Base-by-base conservation (phyloP, 2,113 vertebrate species). In the Zapus hudsonius region DNA sequence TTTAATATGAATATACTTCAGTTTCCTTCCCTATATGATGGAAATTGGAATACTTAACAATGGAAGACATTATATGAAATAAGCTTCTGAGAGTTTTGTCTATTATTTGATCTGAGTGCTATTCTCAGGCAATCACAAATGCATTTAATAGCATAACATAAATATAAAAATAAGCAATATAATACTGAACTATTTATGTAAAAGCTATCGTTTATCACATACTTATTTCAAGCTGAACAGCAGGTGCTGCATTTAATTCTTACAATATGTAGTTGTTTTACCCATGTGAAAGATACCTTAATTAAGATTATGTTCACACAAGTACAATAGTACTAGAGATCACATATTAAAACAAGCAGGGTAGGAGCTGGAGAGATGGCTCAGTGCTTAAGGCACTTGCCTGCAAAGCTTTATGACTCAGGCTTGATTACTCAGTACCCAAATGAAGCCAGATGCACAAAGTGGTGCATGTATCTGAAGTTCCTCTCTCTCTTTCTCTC, bases 141-240 rank as follows among this genome's bases (percentile, higher is more conserved):
- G 76, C 3, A 57, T 93, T 85, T 94, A 95, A 81, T 84, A 78
- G 66, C 63, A 92, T 67, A 94, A 91, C 52, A 87, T 52, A 95
- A 85, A 89, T 7, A 15, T 52, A 52, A 94, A 83, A 85, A 52
- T 72, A 52, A 36, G 84, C 76, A 95, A 81, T 92, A 89, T 93
- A 91, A 94, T 97, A 97, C 94, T 97, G 94, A 95, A 96, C 66
- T 80, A 87, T 85, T 95, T 95, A 63, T 87, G 85, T 70, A 81
- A 57, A 36, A 79, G 44, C 55, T 88, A 16, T 42, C 27, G 42
- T 84, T 89, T 89, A 87, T 76, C 67, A 86, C 90, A 55, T 87
- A 25, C n/a, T 73, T 79, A 25, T 87, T 70, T n/a, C 47, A 38
- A 80, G 20, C 16, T 20, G 94, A 90, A 87, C 12, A 76, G 27